A percentile compares a stretch with the other conserved stretches of the same genome.
These are phyloP conservation scores for Salvator merianae DNA, from an alignment of 2,113 vertebrate species.

Conservation along the genomic window DNA sequence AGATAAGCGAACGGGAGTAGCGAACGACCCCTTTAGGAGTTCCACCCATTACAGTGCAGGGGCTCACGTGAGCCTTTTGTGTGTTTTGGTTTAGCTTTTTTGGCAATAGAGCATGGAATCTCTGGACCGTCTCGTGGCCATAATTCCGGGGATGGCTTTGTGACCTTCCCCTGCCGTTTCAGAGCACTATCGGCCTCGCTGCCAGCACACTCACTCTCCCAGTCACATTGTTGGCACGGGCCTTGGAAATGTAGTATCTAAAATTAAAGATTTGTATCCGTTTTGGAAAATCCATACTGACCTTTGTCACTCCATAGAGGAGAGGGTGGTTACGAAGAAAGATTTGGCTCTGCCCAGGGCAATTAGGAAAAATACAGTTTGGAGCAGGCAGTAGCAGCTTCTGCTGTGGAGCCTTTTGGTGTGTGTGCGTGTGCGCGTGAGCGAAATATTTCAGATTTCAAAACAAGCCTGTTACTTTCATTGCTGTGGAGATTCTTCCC, in stretches of 20 bases:
- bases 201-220: slow-evolving; percentile 28
- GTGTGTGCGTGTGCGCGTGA: neutral
- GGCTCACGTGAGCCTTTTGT: slow-evolving; percentile 35
- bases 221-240: slow-evolving; percentile 62
- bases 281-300: slow-evolving; percentile 71
- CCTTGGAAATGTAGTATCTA: slow-evolving; percentile 72
- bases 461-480: neutral
- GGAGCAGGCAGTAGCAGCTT: slow-evolving; percentile 9
- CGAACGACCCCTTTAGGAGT: slow-evolving; percentile 2
- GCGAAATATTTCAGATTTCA: neutral
- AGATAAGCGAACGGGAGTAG: neutral
- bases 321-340: slow-evolving; percentile 34
- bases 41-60: slow-evolving; percentile 18
- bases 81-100: slow-evolving; percentile 58
- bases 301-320: slow-evolving; percentile 58
- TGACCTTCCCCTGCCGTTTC: slow-evolving; percentile 48
- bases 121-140: neutral
- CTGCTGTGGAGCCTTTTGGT: slow-evolving; percentile 19
- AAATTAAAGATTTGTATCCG: slow-evolving; percentile 71
- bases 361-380: slow-evolving; percentile 26
- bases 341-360: slow-evolving; percentile 46
- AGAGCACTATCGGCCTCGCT: slow-evolving; percentile 30
- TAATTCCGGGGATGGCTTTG: slow-evolving; percentile 36
- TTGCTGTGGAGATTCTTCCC: neutral
- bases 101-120: slow-evolving; percentile 21